Percentiles rank a stretch among this genome's conserved stretches.
These are phyloP conservation scores for Hylia prasina DNA, from an alignment of 2,113 vertebrate genomes.

Conservation along the genomic window DNA sequence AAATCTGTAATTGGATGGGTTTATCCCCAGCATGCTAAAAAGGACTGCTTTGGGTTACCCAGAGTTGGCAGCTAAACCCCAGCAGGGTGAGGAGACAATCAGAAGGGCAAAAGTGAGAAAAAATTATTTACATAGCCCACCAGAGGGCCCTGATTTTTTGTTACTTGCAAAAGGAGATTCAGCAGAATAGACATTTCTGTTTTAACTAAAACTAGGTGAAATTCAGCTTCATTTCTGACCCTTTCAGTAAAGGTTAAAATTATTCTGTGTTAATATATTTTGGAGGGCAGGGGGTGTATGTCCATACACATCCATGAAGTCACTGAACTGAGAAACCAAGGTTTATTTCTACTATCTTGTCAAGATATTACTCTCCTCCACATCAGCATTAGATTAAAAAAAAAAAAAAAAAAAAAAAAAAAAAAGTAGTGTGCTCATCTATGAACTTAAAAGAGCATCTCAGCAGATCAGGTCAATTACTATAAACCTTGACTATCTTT, in stretches of 20 bases:
- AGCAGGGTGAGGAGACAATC: not conserved
- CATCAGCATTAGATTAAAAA: not conserved
- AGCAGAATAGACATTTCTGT: not conserved
- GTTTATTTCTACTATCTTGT: not conserved
- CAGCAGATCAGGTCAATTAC: not conserved
- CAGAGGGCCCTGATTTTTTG: not conserved
- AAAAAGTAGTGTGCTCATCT: not conserved
- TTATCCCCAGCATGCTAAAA: not conserved
- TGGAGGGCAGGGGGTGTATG: rapidly evolving
- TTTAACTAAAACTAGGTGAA: not conserved
- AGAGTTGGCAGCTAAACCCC: not conserved
- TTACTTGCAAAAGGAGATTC: not conserved
- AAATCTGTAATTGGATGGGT: not conserved
- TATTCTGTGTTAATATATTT: not conserved
- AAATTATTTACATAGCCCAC: not conserved
- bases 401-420: not conserved
- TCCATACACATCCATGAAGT: not conserved
- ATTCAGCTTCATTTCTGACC: not conserved
- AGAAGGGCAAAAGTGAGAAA: not conserved
- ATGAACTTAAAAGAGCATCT: not conserved
- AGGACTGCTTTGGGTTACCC: not conserved
- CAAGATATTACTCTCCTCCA: not conserved
- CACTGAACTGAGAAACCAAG: not conserved
- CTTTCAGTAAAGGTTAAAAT: not conserved
- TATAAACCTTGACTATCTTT: not conserved